Conservation (phyloP, 2,113 vertebrate species). For the Anthoscopus minutus region DNA sequence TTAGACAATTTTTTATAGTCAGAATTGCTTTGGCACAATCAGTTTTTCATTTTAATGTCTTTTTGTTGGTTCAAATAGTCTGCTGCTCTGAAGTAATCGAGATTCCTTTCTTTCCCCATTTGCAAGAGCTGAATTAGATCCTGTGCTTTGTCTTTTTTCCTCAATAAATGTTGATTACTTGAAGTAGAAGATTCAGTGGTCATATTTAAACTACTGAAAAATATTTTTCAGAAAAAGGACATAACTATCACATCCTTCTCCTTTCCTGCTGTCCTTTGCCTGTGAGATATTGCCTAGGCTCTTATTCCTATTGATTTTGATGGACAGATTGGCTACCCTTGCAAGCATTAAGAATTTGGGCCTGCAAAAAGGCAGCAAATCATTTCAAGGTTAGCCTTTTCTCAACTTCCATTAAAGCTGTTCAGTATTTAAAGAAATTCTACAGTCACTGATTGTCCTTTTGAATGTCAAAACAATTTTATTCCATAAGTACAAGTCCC, state of each 20-base stretch:
- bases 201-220: neutral
- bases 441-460: neutral
- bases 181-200: neutral
- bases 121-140: neutral
- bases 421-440: neutral
- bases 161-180: neutral
- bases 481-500: neutral
- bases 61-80: neutral
- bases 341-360: neutral
- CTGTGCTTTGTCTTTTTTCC: neutral
- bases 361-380: neutral
- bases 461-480: neutral
- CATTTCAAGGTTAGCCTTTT: neutral
- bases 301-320: neutral
- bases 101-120: neutral
- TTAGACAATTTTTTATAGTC: neutral
- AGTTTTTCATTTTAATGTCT: neutral
- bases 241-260: neutral
- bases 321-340: neutral
- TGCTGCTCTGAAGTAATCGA: neutral
- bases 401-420: neutral
- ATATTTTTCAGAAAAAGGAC: neutral
- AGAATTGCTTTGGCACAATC: neutral
- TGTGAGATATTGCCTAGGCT: neutral
- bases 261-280: neutral